A percentile compares a stretch with the other conserved stretches of the same genome.
Conservation (phyloP, 2,113 vertebrate species). For the Trochalopteron elliotii region DNA sequence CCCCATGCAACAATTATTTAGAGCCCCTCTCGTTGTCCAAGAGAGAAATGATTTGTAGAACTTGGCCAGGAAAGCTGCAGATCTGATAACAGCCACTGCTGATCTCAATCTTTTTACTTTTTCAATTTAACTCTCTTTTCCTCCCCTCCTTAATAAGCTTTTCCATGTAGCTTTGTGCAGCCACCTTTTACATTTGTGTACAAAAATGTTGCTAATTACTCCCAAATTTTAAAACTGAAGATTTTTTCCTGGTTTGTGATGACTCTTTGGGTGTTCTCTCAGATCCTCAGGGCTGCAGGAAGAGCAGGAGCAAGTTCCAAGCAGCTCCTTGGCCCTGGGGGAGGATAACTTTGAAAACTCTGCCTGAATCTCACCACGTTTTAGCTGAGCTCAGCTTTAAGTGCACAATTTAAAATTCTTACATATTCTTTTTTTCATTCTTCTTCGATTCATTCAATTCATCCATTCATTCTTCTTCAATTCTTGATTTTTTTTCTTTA, state of each 20-base stretch:
- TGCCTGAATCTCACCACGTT: too few species aligned
- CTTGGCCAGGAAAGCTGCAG: not conserved
- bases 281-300: not conserved
- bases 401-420: not conserved
- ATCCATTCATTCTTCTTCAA: not conserved
- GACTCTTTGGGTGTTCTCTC: not conserved
- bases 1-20: not conserved
- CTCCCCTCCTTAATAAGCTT: not conserved
- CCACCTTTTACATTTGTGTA: not conserved
- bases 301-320: not conserved
- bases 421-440: not conserved
- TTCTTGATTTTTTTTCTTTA: not conserved
- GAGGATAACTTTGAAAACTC: not conserved
- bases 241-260: not conserved
- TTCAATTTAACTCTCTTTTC: not conserved
- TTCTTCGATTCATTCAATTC: not conserved
- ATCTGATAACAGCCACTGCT: not conserved
- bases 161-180: not conserved
- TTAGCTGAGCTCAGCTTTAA: not conserved
- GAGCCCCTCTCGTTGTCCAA: not conserved
- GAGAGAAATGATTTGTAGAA: not conserved
- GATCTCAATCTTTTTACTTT: not conserved
- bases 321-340: not conserved
- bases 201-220: not conserved
- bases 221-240: not conserved